Evolutionary conservation across 2,888 invertebrate species (phyloP).

Genomic region (Hirtodrosophila histrioides): DNA sequence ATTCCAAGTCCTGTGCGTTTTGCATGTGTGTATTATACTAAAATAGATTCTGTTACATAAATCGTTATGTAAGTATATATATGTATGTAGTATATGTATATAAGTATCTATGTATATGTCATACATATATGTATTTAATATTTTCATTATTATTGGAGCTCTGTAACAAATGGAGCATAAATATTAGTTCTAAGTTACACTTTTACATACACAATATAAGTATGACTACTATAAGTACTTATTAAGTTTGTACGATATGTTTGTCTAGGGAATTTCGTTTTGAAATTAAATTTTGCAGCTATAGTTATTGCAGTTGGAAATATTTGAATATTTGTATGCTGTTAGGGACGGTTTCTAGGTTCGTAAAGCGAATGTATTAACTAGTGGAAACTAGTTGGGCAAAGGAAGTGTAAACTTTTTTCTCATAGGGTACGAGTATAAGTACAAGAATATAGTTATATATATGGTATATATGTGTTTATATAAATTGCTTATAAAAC

Average conservation of each 20-base stretch:
- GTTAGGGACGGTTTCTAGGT: slow-evolving; percentile 77
- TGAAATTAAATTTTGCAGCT: slow-evolving; percentile 41
- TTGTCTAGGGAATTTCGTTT: slow-evolving; percentile 78
- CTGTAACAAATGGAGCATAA: slow-evolving; percentile 36
- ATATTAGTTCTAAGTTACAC: slow-evolving; percentile 24
- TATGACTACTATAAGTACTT: slow-evolving; percentile 54
- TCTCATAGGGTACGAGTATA: slow-evolving; percentile 54
- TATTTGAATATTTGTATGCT: slow-evolving; percentile 51
- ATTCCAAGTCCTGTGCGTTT: slow-evolving; percentile 71
- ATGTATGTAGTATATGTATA: slow-evolving; percentile 29
- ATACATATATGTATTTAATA: slow-evolving; percentile 45
- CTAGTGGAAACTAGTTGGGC: slow-evolving; percentile 70
- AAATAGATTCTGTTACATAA: slow-evolving; percentile 53
- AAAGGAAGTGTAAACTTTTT: slow-evolving; percentile 55
- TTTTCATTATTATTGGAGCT: slow-evolving; percentile 45
- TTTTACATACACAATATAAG: slow-evolving; percentile 43
- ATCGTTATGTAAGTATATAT: slow-evolving; percentile 40
- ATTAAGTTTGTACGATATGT: slow-evolving; percentile 83
- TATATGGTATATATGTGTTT: slow-evolving; percentile 30
- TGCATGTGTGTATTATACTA: slow-evolving; percentile 63
- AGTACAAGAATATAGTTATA: slow-evolving; percentile 70
- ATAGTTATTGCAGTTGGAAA: slow-evolving; percentile 38
- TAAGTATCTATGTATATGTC: slow-evolving; percentile 23
- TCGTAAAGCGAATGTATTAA: slow-evolving; percentile 69
- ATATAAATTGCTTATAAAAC: slow-evolving; percentile 21